A percentile compares a stretch with the other conserved stretches of the same genome.
These are phyloP conservation scores for Gandaritis pyraliata DNA, from an alignment of 2,888 invertebrate genomes.

Conservation along the genomic window DNA sequence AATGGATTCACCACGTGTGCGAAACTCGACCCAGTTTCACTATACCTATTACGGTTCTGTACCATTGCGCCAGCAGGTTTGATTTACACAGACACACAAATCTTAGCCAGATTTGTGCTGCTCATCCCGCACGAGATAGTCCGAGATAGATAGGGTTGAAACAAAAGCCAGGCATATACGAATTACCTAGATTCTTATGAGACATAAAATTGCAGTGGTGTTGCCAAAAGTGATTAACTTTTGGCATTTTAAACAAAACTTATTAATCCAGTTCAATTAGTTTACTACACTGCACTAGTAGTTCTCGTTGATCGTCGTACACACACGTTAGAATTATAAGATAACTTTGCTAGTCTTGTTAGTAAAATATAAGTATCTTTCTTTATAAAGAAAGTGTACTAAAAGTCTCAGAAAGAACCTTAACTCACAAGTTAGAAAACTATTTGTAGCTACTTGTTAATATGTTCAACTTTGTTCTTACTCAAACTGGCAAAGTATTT, in stretches of 20 bases:
- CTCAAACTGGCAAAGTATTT: background rate
- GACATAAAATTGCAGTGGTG: background rate
- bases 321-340: constrained; percentile 19
- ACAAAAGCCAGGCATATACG: constrained; percentile 19
- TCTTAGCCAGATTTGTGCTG: constrained; percentile 42
- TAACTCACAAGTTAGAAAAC: constrained; percentile 39
- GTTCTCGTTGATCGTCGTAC: background rate
- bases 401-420: constrained; percentile 36
- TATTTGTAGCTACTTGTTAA: constrained; percentile 30
- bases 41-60: constrained; percentile 49
- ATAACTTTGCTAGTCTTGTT: constrained; percentile 20
- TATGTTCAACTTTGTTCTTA: constrained; percentile 25
- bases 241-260: no score
- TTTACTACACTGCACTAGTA: background rate
- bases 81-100: constrained; percentile 44
- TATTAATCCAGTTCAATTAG: background rate
- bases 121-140: constrained; percentile 21
- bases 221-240: no score
- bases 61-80: constrained; percentile 41
- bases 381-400: constrained; percentile 31
- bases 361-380: constrained; percentile 27
- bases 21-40: constrained; percentile 64
- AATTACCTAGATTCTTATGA: background rate
- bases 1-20: constrained; percentile 64
- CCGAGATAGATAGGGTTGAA: background rate